Percentiles rank a stretch among this genome's conserved stretches.
These are phyloP conservation scores for Lottia scabra DNA, from an alignment of 2,888 invertebrate species.

Conservation along the genomic window DNA sequence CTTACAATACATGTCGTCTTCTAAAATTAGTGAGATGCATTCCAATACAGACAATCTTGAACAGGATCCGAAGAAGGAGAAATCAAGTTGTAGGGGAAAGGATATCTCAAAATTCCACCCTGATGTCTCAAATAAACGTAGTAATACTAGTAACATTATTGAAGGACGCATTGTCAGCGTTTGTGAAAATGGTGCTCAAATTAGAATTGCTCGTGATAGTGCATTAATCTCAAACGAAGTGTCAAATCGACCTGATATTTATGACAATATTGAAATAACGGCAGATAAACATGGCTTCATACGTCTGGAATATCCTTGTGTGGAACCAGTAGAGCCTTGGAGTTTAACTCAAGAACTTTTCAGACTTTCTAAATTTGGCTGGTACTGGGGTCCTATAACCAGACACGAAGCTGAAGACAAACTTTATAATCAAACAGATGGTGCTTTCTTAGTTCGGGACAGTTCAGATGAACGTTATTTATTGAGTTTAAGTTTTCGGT, in stretches of 20 bases:
- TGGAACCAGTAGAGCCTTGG: constrained; percentile 57
- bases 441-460: constrained; percentile 82
- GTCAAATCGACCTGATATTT: neutral
- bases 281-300: neutral
- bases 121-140: constrained; percentile 15
- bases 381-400: constrained; percentile 86
- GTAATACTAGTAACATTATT: neutral
- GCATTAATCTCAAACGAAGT: neutral
- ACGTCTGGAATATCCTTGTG: neutral
- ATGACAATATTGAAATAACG: neutral
- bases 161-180: neutral
- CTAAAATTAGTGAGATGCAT: constrained; percentile 48
- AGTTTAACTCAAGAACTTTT: constrained; percentile 71
- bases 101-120: constrained; percentile 55
- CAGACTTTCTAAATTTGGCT: constrained; percentile 71
- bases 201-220: neutral
- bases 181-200: constrained; percentile 4
- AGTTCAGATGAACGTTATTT: constrained; percentile 80
- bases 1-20: constrained; percentile 40
- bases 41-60: constrained; percentile 52
- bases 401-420: constrained; percentile 80
- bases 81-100: constrained; percentile 54
- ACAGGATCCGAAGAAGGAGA: constrained; percentile 43
- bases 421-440: constrained; percentile 78
- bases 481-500: constrained; percentile 81